A percentile compares a stretch with the other conserved stretches of the same genome.
phyloP scores from a whole-genome alignment of 2,797 vertebrate genomes.

The Atherinosoma microstoma region DNA sequence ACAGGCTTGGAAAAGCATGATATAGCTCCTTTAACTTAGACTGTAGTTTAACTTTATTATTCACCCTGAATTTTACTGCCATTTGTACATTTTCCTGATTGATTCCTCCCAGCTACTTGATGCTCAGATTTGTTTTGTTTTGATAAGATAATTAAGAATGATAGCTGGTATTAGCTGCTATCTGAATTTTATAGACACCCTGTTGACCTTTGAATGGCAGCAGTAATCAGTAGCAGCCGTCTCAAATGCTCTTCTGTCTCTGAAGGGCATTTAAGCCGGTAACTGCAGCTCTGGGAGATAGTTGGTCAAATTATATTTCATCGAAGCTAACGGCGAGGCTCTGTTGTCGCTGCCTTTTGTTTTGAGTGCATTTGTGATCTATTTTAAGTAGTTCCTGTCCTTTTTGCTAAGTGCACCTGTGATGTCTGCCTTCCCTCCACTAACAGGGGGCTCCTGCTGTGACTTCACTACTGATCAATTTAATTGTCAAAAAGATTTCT shows the following conservation, averaged over 20 bases:
- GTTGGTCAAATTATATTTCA: slow-evolving; percentile 21
- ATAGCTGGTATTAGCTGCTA: slow-evolving; percentile 16
- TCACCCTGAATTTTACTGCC: neutral
- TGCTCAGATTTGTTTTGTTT: slow-evolving; percentile 23
- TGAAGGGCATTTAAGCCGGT: neutral
- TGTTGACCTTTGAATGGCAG: slow-evolving; percentile 21
- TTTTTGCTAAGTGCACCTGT: slow-evolving; percentile 37
- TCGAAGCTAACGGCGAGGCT: slow-evolving; percentile 21
- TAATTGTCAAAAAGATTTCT: slow-evolving; percentile 45
- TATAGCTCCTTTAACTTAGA: too few relatives aligned
- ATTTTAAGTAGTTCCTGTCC: slow-evolving; percentile 43
- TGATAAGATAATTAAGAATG: slow-evolving; percentile 17
- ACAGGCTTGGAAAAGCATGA: too few relatives aligned
- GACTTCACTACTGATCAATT: slow-evolving; percentile 50
- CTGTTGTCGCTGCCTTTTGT: slow-evolving; percentile 48
- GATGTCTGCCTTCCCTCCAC: slow-evolving; percentile 8
- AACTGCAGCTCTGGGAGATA: slow-evolving; percentile 4
- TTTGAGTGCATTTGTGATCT: slow-evolving; percentile 35
- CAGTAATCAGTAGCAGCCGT: slow-evolving; percentile 12
- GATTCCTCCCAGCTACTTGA: neutral
- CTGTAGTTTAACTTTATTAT: neutral
- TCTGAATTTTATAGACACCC: slow-evolving; percentile 34
- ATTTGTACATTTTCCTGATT: neutral
- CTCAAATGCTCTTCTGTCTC: slow-evolving; percentile 34
- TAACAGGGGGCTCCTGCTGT: slow-evolving; percentile 36